These are phyloP conservation scores for Diplazon laetatorius DNA, from an alignment of 2,888 invertebrate species.

Conservation along the genomic window DNA sequence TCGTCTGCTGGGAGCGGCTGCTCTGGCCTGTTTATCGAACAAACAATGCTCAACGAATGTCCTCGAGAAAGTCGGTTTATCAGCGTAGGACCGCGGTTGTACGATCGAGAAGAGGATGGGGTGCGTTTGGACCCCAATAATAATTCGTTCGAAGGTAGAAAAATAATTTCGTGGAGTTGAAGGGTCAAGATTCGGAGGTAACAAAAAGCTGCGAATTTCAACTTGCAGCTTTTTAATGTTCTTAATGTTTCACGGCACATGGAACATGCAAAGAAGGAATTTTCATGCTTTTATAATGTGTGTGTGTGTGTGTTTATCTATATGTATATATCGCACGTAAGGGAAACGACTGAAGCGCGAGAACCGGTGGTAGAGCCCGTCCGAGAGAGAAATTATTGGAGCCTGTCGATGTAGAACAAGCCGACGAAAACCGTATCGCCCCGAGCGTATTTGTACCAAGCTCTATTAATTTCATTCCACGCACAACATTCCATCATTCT, in stretches of 20 bases:
- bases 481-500: conserved; percentile 60
- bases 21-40: conserved; percentile 85
- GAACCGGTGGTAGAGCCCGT: conserved; percentile 1
- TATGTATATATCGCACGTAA: background rate
- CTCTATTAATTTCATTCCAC: conserved; percentile 74
- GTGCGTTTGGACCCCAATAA: no score
- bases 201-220: no score
- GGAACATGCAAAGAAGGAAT: conserved; percentile 4
- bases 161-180: no score
- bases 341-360: background rate
- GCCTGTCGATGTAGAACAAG: conserved; percentile 72
- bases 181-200: no score
- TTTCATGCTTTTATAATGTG: background rate
- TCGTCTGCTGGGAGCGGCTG: conserved; percentile 91
- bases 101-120: no score
- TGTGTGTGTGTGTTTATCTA: no score
- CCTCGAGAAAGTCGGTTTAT: no score
- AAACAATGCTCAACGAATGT: no score
- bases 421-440: conserved; percentile 62
- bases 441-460: conserved; percentile 65
- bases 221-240: no score
- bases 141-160: no score
- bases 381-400: conserved; percentile 73
- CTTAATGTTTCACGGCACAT: background rate
- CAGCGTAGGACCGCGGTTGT: no score